A percentile compares a stretch with the other conserved stretches of the same genome.
phyloP scores from a whole-genome alignment of 1,140 invertebrate species.

The Eubasilissa regina region DNA sequence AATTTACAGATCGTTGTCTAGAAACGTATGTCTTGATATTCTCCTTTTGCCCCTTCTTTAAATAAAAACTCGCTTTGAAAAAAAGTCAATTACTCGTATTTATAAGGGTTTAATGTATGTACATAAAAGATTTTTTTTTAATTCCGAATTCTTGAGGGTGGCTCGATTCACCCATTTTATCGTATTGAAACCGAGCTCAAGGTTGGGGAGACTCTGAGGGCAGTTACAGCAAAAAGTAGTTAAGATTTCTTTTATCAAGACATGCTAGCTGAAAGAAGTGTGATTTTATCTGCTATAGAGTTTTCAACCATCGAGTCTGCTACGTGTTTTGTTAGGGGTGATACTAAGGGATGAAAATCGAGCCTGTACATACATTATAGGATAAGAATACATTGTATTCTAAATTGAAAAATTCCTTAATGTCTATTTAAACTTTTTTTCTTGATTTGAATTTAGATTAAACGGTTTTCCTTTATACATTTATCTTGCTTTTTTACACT shows the following conservation, averaged over 20 bases:
- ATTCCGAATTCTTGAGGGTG: not conserved
- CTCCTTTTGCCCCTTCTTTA: too few relatives aligned
- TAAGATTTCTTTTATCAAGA: slow-evolving; percentile 41
- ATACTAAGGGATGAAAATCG: slow-evolving; percentile 8
- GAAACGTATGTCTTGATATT: too few relatives aligned
- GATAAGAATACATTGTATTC: slow-evolving; percentile 7
- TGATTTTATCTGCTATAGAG: slow-evolving; percentile 37
- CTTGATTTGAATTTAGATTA: slow-evolving; percentile 18
- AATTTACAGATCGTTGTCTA: too few relatives aligned
- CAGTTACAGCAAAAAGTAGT: not conserved
- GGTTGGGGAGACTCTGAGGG: not conserved
- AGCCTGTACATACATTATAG: slow-evolving; percentile 1
- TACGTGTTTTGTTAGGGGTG: slow-evolving; percentile 29
- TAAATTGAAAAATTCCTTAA: slow-evolving; percentile 53
- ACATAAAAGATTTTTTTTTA: too few relatives aligned
- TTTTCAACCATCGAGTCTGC: slow-evolving; percentile 5
- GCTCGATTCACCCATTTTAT: not conserved
- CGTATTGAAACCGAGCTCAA: not conserved
- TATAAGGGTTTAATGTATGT: too few relatives aligned
- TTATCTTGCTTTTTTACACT: too few relatives aligned
- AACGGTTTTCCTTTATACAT: too few relatives aligned
- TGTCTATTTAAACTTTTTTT: slow-evolving; percentile 27
- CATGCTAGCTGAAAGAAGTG: slow-evolving; percentile 22
- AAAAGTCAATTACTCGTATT: too few relatives aligned
- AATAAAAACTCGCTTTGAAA: too few relatives aligned